Base-by-base conservation (phyloP, 2,888 invertebrate genomes). In the Cheilosia grossa region DNA sequence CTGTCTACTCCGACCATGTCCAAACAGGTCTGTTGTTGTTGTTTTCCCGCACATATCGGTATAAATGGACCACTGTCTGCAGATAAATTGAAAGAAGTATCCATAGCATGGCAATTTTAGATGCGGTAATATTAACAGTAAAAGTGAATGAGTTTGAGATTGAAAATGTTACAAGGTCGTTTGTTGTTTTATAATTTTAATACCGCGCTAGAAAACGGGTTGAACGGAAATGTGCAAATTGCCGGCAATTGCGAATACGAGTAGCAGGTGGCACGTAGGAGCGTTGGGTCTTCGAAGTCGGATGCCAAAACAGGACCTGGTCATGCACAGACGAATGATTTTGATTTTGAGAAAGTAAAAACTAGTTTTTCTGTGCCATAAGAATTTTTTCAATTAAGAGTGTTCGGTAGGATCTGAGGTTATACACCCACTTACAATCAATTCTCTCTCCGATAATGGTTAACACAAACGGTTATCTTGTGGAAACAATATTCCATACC, bases 81-180 rank as follows among this genome's bases (percentile, higher is more conserved):
- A 82, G 51, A 21, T 51, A 51, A 37, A 56, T 21, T 10, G 37
- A 4, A 63, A 33, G 30, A 30, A 61, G 44, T 44, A 24, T 30
- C 42, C 51, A 58, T 40, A 42, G 70, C 33, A 56, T 63, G 54
- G 67, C 61, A 33, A 67, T 73, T 69, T 69, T 37, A 49, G 30
- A 49, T 82, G 78, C 56, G 66, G 67, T 73, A 73, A 82, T 66
- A 66, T 59, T 66, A 80, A 66, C 64, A 74, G 79, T 80, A 75
- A 85, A 80, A 85, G 83, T 85, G 80, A 85, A 80, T 75, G 61
- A 82, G 66, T 51, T 47, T 74, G 74, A 82, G 59, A 56, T 47
- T 74, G 74, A 53, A 85, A 80, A 75, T 75, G 83, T 75, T 85
- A 80, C 83, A 85, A 85, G 83, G 83, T 80, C 83, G 75, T 80